These are phyloP conservation scores for Stichopus horrens DNA, from an alignment of 53 echinoderm and acorn worm species.

Conservation along the genomic window DNA sequence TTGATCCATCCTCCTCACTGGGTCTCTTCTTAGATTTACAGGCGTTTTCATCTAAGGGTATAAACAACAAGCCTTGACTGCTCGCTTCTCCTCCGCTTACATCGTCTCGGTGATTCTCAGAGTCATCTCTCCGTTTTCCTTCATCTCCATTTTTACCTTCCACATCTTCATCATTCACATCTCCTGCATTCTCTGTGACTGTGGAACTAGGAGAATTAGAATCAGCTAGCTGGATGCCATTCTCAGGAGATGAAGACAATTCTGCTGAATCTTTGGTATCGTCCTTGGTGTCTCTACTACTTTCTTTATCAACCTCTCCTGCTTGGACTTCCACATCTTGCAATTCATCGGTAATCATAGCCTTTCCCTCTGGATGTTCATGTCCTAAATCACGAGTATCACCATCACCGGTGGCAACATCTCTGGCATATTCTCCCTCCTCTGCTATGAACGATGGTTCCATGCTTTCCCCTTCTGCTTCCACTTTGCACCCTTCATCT, in stretches of 20 bases:
- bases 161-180: neutral
- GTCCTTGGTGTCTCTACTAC: no score
- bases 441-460: neutral
- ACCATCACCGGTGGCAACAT: no score
- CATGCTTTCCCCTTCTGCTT: neutral
- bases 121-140: neutral
- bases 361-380: no score
- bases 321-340: no score
- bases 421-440: no score
- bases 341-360: no score
- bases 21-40: neutral
- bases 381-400: no score
- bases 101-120: neutral
- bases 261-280: no score
- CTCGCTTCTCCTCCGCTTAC: neutral
- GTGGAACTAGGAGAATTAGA: no score
- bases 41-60: neutral
- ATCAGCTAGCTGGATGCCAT: no score
- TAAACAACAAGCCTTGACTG: conserved; percentile 9
- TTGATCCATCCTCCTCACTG: neutral
- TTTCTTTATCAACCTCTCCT: no score
- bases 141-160: neutral
- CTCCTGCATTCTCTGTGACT: neutral
- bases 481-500: neutral
- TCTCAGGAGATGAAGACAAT: no score